phyloP scores from a whole-genome alignment of 2,113 vertebrate genomes.

The Nibea albiflora region DNA sequence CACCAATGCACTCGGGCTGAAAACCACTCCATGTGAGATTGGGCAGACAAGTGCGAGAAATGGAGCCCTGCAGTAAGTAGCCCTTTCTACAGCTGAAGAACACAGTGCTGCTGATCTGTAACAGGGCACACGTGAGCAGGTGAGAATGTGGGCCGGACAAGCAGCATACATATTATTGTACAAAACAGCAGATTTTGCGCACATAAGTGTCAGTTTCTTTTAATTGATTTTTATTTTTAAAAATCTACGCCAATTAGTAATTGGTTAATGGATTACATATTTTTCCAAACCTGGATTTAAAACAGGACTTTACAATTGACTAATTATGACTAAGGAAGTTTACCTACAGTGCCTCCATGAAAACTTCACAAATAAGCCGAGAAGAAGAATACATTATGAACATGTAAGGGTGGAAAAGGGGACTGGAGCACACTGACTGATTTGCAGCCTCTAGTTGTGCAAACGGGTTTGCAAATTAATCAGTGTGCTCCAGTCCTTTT shows the following conservation, averaged over 20 bases:
- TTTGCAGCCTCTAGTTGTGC: not conserved
- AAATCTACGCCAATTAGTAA: no score
- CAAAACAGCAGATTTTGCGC: not conserved
- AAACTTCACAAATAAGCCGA: no score
- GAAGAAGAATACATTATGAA: no score
- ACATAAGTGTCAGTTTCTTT: not conserved
- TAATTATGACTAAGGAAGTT: not conserved
- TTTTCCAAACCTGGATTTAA: no score
- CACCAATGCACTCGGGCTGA: slow-evolving; percentile 94
- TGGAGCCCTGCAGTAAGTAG: slow-evolving; percentile 96
- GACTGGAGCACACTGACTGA: not conserved
- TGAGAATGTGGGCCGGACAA: not conserved
- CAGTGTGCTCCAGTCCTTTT: not conserved
- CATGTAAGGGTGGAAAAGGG: not conserved
- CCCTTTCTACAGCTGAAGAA: slow-evolving; percentile 96
- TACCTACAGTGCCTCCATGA: no score
- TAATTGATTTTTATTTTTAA: no score
- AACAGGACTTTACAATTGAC: no score
- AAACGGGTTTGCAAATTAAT: not conserved
- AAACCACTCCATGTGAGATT: slow-evolving; percentile 98
- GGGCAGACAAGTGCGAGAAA: slow-evolving; percentile 94
- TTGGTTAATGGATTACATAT: no score
- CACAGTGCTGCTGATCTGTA: slow-evolving; percentile 89
- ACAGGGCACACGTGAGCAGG: not conserved
- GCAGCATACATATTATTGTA: not conserved